Conservation (phyloP, 2,113 vertebrate species). For the Cynocephalus volans region DNA sequence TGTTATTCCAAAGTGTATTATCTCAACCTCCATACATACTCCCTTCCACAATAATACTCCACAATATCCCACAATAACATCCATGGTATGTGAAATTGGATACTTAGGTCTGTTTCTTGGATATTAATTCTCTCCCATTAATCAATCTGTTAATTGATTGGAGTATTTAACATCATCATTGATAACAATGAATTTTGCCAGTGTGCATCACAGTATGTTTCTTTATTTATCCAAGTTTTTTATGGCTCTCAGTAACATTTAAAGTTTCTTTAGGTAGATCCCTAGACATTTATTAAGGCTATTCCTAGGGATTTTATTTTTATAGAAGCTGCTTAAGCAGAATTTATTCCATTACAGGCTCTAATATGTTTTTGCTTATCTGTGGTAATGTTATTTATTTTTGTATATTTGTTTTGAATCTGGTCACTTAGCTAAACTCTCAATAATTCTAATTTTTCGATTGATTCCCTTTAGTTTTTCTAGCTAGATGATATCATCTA, state of each 20-base stretch:
- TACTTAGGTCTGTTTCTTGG: not conserved
- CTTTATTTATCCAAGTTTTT: not conserved
- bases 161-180: slow-evolving; percentile 29
- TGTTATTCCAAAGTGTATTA: not conserved
- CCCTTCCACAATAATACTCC: not conserved
- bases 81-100: not conserved
- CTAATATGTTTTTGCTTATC: not conserved
- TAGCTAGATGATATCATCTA: not conserved
- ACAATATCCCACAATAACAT: not conserved
- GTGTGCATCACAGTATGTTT: not conserved
- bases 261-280: not conserved
- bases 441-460: not conserved
- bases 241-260: not conserved
- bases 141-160: not conserved
- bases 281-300: not conserved
- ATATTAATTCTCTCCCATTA: not conserved
- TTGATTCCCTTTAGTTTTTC: not conserved
- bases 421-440: not conserved
- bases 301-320: not conserved
- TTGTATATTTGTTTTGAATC: slow-evolving; percentile 31
- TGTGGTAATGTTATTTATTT: not conserved
- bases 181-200: not conserved
- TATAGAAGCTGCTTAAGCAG: not conserved
- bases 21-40: not conserved
- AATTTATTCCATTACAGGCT: not conserved